phyloP scores from a whole-genome alignment of 2,113 vertebrate species.

The Eudyptes chrysolophus region DNA sequence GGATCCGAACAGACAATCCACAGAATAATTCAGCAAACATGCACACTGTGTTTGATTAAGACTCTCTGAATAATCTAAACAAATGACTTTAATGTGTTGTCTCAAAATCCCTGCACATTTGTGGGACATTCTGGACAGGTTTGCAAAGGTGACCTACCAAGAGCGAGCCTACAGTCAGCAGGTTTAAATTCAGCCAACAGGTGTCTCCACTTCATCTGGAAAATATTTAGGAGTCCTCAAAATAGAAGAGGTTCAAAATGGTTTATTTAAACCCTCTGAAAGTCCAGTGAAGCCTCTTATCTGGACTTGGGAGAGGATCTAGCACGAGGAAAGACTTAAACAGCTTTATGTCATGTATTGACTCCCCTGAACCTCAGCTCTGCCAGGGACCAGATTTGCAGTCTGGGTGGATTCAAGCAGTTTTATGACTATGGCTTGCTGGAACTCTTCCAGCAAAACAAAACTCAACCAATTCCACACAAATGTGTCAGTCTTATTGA shows the following conservation, averaged over 20 bases:
- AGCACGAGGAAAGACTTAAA: background rate
- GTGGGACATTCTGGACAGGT: background rate
- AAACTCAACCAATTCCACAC: background rate
- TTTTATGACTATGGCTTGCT: background rate
- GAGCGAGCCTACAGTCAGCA: rapidly evolving
- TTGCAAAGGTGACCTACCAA: background rate
- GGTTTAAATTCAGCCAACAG: background rate
- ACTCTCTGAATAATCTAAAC: background rate
- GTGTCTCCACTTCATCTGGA: background rate
- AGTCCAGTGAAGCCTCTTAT: background rate
- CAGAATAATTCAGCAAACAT: background rate
- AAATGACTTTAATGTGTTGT: background rate
- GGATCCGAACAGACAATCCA: background rate
- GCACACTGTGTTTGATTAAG: background rate
- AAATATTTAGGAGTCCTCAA: background rate
- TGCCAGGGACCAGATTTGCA: background rate
- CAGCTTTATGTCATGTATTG: background rate
- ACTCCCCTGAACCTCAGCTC: background rate
- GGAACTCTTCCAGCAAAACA: background rate
- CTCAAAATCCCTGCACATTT: background rate
- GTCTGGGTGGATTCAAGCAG: background rate
- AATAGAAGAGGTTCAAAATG: background rate
- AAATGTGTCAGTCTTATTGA: background rate
- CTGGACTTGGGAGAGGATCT: background rate
- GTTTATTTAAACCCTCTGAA: background rate